These are phyloP conservation scores for Tortrix viridana DNA, from an alignment of 2,888 invertebrate genomes.

Conservation along the genomic window DNA sequence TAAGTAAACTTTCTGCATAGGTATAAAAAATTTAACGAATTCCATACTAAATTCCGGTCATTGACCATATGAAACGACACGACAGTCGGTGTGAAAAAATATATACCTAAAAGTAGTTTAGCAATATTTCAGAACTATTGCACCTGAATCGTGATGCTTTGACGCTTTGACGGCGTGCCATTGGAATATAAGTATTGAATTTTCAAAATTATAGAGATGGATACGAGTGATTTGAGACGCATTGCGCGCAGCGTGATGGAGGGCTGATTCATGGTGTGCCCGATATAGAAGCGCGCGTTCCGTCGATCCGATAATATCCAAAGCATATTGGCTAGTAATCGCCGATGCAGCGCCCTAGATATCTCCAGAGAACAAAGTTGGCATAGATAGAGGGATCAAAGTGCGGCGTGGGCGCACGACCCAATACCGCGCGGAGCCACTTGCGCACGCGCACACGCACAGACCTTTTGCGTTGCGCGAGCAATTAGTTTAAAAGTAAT, in stretches of 20 bases:
- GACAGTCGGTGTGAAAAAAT: slow-evolving; percentile 22
- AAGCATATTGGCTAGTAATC: slow-evolving; percentile 55
- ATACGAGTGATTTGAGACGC: slow-evolving; percentile 1
- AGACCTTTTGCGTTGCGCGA: slow-evolving; percentile 68
- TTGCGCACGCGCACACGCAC: slow-evolving; percentile 62
- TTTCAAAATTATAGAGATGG: background rate
- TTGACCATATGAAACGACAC: slow-evolving; percentile 45
- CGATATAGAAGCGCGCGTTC: slow-evolving; percentile 43
- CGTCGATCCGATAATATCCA: slow-evolving; percentile 60
- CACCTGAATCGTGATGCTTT: background rate
- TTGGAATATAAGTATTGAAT: background rate
- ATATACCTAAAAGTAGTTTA: background rate
- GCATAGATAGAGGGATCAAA: slow-evolving; percentile 81
- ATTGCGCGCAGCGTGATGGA: slow-evolving; percentile 19
- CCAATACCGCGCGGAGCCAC: slow-evolving; percentile 66
- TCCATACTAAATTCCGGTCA: slow-evolving; percentile 38
- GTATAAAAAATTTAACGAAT: slow-evolving; percentile 17
- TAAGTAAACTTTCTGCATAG: slow-evolving; percentile 55
- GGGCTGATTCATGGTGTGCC: slow-evolving; percentile 42
- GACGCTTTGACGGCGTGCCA: background rate
- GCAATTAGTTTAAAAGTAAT: slow-evolving; percentile 61
- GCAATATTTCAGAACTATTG: slow-evolving; percentile 7
- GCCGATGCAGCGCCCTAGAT: slow-evolving; percentile 73
- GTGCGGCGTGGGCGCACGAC: slow-evolving; percentile 81
- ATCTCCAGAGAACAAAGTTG: slow-evolving; percentile 78